Conservation (phyloP, 2,888 invertebrate species). For the Caradrina clavipalpis region DNA sequence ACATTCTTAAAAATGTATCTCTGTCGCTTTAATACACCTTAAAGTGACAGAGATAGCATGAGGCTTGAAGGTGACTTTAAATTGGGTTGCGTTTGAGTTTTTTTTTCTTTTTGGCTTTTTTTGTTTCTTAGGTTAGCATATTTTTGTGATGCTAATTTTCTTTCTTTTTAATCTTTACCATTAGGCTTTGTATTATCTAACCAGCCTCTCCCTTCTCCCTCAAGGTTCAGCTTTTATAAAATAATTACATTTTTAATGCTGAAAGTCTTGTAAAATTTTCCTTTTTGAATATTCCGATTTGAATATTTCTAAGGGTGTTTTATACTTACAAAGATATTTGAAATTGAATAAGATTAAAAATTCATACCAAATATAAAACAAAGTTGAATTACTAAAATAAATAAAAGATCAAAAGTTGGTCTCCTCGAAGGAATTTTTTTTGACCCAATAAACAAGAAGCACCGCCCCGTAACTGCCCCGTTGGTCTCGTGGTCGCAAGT, state of each 20-base stretch:
- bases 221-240: not conserved
- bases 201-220: not conserved
- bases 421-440: slow-evolving; percentile 22
- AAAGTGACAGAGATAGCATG: no score
- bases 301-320: not conserved
- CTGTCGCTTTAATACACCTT: no score
- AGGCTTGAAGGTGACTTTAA: no score
- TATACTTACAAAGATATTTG: not conserved
- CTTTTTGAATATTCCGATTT: slow-evolving; percentile 1
- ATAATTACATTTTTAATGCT: slow-evolving; percentile 12
- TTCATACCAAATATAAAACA: no score
- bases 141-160: not conserved
- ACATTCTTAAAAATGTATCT: no score
- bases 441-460: slow-evolving; percentile 38
- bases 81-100: not conserved
- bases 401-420: slow-evolving; percentile 7
- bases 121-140: not conserved
- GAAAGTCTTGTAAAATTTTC: slow-evolving; percentile 23
- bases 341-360: no score
- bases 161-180: slow-evolving; percentile 17
- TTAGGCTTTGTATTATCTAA: not conserved
- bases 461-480: no score
- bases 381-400: not conserved
- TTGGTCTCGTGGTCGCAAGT: no score
- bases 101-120: not conserved